phyloP scores from a whole-genome alignment of 2,888 invertebrate genomes.

The Dascillus cervinus region DNA sequence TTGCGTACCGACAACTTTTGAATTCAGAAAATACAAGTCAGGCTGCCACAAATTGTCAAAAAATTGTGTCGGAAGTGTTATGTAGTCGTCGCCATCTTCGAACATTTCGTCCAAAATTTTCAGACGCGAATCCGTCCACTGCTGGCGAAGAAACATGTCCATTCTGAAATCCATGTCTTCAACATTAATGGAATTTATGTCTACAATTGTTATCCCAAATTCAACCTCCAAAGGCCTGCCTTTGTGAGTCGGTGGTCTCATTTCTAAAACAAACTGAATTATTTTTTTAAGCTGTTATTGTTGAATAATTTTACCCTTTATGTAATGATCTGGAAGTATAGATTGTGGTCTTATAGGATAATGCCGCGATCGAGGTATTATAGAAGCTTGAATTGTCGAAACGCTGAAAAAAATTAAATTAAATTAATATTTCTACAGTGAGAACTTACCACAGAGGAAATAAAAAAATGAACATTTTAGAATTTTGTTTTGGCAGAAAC shows the following conservation, averaged over 20 bases:
- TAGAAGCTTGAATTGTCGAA: constrained; percentile 5
- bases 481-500: neutral
- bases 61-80: constrained; percentile 71
- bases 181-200: constrained; percentile 81
- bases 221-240: constrained; percentile 68
- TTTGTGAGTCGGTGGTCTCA: constrained; percentile 66
- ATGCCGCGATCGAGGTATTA: constrained; percentile 33
- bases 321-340: constrained; percentile 64
- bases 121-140: constrained; percentile 72
- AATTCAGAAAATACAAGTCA: constrained; percentile 77
- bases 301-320: constrained; percentile 53
- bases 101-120: constrained; percentile 71
- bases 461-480: neutral
- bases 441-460: neutral
- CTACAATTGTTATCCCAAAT: constrained; percentile 76
- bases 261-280: constrained; percentile 50
- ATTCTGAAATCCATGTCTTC: constrained; percentile 86
- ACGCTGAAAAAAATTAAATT: constrained; percentile 1
- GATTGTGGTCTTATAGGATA: constrained; percentile 48
- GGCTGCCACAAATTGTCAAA: constrained; percentile 84
- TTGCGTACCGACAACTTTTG: constrained; percentile 82
- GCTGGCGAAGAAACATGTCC: constrained; percentile 77
- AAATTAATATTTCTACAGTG: neutral
- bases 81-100: constrained; percentile 72
- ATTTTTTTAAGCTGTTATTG: neutral